Conservation (phyloP, 2,888 invertebrate species). For the Sphinx pinastri region DNA sequence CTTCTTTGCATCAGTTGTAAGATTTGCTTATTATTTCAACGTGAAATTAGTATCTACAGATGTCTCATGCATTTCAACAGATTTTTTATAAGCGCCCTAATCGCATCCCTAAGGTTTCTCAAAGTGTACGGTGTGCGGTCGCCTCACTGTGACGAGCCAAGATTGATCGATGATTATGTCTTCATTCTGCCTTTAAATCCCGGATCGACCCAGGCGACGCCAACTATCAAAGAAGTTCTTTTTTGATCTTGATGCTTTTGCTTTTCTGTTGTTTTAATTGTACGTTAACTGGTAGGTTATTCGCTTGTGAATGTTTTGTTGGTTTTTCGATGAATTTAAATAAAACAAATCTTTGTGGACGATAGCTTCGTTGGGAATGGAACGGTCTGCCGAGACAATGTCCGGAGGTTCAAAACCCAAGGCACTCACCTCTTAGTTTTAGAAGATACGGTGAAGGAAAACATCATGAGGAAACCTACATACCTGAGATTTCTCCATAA, state of each 20-base stretch:
- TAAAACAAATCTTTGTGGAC: too few relatives aligned
- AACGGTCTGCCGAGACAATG: too few relatives aligned
- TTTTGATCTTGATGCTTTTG: slow-evolving; percentile 42
- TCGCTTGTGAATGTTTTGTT: too few relatives aligned
- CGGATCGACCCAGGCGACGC: slow-evolving; percentile 29
- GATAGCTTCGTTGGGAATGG: too few relatives aligned
- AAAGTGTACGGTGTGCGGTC: slow-evolving; percentile 71
- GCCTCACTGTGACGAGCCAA: slow-evolving; percentile 59
- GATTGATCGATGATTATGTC: slow-evolving; percentile 79
- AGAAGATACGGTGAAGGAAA: too few relatives aligned
- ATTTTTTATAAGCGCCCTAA: slow-evolving; percentile 9
- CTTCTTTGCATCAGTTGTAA: too few relatives aligned
- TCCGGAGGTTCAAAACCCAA: too few relatives aligned
- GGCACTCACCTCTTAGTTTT: too few relatives aligned
- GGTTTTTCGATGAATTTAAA: too few relatives aligned
- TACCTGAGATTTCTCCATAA: too few relatives aligned
- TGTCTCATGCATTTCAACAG: not conserved
- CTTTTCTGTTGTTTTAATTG: not conserved
- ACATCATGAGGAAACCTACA: too few relatives aligned
- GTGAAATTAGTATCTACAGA: not conserved
- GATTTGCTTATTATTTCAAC: not conserved
- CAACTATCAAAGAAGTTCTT: not conserved
- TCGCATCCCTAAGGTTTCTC: slow-evolving; percentile 17
- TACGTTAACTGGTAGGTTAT: not conserved
- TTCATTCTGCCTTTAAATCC: slow-evolving; percentile 53